Percentiles rank a stretch among this genome's conserved stretches.
phyloP scores from a whole-genome alignment of 2,797 vertebrate genomes.

The Cyprinodon diabolis region DNA sequence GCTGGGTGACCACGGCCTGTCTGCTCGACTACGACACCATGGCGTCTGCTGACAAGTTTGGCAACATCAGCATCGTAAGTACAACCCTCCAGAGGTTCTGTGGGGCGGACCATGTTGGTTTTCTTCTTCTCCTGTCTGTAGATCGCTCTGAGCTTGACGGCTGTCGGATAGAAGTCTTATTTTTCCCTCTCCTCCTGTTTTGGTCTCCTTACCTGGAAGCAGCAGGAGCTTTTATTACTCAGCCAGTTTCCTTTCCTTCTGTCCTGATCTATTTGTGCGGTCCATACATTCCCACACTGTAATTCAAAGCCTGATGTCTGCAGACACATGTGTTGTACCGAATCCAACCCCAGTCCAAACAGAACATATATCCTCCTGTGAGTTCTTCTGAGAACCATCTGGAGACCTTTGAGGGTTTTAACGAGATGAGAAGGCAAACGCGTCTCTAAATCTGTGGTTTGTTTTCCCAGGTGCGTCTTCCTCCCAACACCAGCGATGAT shows the following conservation, averaged over 20 bases:
- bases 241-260: neutral
- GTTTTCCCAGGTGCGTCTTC: constrained; percentile 88
- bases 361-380: neutral
- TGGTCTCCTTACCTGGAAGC: neutral
- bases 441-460: neutral
- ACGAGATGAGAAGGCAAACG: neutral
- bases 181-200: neutral
- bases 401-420: neutral
- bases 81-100: neutral
- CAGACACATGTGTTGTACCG: neutral
- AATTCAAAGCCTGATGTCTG: neutral
- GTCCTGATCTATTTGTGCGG: neutral
- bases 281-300: neutral
- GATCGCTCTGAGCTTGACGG: neutral
- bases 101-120: neutral
- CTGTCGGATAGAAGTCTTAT: too few species aligned
- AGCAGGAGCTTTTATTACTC: too few species aligned
- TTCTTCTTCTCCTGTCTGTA: neutral
- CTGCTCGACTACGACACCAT: constrained; percentile 97
- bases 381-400: neutral
- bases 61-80: constrained; percentile 97
- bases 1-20: constrained; percentile 96
- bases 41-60: constrained; percentile 97
- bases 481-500: constrained; percentile 96
- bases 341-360: neutral